A percentile compares a stretch with the other conserved stretches of the same genome.
These are phyloP conservation scores for Ibycter americanus DNA, from an alignment of 2,797 vertebrate species.

Conservation along the genomic window DNA sequence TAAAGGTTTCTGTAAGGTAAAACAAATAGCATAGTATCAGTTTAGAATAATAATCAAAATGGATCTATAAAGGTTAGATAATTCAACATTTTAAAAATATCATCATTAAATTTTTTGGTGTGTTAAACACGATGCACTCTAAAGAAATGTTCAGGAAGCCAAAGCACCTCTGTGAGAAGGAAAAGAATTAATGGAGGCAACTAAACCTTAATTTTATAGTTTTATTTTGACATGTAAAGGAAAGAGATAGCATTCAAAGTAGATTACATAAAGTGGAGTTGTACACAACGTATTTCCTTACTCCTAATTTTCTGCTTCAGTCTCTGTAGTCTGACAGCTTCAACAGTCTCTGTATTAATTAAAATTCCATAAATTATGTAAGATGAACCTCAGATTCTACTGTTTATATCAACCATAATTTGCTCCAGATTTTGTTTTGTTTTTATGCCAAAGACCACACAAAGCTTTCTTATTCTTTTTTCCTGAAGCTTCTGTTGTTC, in stretches of 20 bases:
- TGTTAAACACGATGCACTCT: neutral
- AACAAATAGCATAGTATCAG: neutral
- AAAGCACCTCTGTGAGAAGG: neutral
- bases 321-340: neutral
- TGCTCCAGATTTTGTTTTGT: constrained; percentile 49
- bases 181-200: neutral
- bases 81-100: neutral
- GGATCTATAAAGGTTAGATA: neutral
- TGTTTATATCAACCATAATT: constrained; percentile 46
- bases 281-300: neutral
- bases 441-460: constrained; percentile 39
- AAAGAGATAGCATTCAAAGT: neutral
- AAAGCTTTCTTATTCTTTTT: constrained; percentile 28
- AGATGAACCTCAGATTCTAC: constrained; percentile 26
- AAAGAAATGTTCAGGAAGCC: neutral
- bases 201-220: neutral
- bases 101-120: neutral
- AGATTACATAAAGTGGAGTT: neutral
- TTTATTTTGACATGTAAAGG: neutral
- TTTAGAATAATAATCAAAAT: neutral
- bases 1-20: neutral
- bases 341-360: constrained; percentile 13
- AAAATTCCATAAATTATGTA: constrained; percentile 43
- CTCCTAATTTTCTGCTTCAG: neutral
- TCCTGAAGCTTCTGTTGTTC: neutral